Conservation (phyloP, 2,113 vertebrate species). For the zebrafish (Danio rerio) region GRCz12tu NC_133187.1:28390501-28391000, state of each 20-base stretch:
- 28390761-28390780: conserved; percentile 9
- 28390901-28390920: conserved; percentile 62
- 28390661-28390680: conserved; percentile 9
- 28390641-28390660: neutral
- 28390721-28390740: conserved; percentile 29
- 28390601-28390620: conserved; percentile 23
- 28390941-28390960: conserved; percentile 65
- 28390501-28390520: neutral
- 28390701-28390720: conserved; percentile 37
- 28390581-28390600: conserved; percentile 3
- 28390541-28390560: neutral
- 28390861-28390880: neutral
- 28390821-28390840: conserved; percentile 27
- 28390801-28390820: neutral
- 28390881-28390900: neutral
- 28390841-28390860: conserved; percentile 3
- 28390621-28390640: conserved; percentile 23
- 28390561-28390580: conserved; percentile 20
- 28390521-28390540: neutral
- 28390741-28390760: conserved; percentile 3
- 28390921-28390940: conserved; percentile 77
- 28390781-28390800: conserved; percentile 7
- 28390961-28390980: neutral
- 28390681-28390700: conserved; percentile 40
- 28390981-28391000: neutral